Evolutionary conservation across 1,140 invertebrate genomes (phyloP), one percentile per base, ranked within the genome.

Genomic region (Mylabris phalerata): DNA sequence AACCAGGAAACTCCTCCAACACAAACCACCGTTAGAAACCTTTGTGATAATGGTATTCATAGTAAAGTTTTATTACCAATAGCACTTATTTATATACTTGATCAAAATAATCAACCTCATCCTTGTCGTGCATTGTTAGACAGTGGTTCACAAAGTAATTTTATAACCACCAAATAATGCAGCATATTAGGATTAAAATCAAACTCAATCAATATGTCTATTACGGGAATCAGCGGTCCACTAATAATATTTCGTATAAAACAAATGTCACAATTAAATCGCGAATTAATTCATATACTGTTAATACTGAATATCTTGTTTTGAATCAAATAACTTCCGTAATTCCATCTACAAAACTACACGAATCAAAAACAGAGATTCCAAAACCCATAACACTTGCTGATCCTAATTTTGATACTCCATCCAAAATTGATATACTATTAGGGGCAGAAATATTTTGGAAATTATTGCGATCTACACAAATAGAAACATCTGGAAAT

Each of bases 401-500:
- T 11, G 49, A 50, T 41, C 40, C 49, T 24, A 19, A 19, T n/a
- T 50, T 50, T 3, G 39, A 40, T 40, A 19, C 19, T 39, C 27
- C 26, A 7, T 10, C 19, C 24, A 1, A 41, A 24, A 50, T 50
- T 19, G 49, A 50, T 50, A 24, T 50, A 38, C 24, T 50, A 9
- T 38, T 50, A 38, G 49, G 49, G 4, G 49, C 49, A 11, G 49
- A 50, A 41, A 11, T 50, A 9, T 50, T 50, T 41, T 50, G 49
- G 49, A 38, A 50, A 7, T 40, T 50, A 24, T 40, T 50, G 7
- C 39, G 49, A n/a, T 38, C 49, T 13, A 40, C 26, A 40, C 4
- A 50, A 50, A 39, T 50, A 39, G 32, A 3, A 32, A 32, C 32
- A 32, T 32, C 32, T 32, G 32, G 4, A 32, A 32, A 10, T 6